phyloP scores from a whole-genome alignment of 2,888 invertebrate species.

The Drosophila longiperda region DNA sequence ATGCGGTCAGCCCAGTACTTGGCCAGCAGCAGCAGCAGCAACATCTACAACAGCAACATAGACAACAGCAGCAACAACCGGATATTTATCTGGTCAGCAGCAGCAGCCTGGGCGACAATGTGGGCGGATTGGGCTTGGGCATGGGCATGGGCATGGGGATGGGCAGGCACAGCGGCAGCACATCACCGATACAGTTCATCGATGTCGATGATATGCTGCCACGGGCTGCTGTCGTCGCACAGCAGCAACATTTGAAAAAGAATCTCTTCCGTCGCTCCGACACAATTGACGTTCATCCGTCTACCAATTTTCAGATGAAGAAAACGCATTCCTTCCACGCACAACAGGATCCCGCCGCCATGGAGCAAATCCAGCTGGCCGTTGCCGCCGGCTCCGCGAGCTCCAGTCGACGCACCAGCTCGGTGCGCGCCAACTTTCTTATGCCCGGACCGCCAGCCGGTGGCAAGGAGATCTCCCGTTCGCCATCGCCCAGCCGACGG shows the following conservation, averaged over 20 bases:
- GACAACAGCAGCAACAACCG: slow-evolving; percentile 71
- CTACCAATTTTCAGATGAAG: slow-evolving; percentile 85
- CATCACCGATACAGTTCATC: slow-evolving; percentile 82
- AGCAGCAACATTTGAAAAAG: slow-evolving; percentile 82
- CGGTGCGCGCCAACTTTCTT: slow-evolving; percentile 83
- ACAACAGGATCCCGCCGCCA: slow-evolving; percentile 83
- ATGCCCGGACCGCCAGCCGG: slow-evolving; percentile 81
- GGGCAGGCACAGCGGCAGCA: slow-evolving; percentile 75
- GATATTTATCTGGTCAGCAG: slow-evolving; percentile 85
- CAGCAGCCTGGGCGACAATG: slow-evolving; percentile 83
- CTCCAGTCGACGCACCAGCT: slow-evolving; percentile 84
- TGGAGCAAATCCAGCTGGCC: slow-evolving; percentile 82
- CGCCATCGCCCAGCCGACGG: slow-evolving; percentile 84
- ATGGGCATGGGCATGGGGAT: slow-evolving; percentile 58
- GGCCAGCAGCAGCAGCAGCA: slow-evolving; percentile 59
- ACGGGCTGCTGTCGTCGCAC: slow-evolving; percentile 63
- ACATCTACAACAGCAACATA: slow-evolving; percentile 44
- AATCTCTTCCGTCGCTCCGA: slow-evolving; percentile 85
- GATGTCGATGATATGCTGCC: slow-evolving; percentile 81
- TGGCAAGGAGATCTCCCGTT: slow-evolving; percentile 82
- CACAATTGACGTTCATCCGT: slow-evolving; percentile 85
- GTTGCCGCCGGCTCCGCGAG: slow-evolving; percentile 72
- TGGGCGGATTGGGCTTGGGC: slow-evolving; percentile 60
- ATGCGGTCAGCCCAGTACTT: slow-evolving; percentile 80
- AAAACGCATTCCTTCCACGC: slow-evolving; percentile 85